Conservation (phyloP, 2,888 invertebrate species). For the Eupithecia tripunctaria region DNA sequence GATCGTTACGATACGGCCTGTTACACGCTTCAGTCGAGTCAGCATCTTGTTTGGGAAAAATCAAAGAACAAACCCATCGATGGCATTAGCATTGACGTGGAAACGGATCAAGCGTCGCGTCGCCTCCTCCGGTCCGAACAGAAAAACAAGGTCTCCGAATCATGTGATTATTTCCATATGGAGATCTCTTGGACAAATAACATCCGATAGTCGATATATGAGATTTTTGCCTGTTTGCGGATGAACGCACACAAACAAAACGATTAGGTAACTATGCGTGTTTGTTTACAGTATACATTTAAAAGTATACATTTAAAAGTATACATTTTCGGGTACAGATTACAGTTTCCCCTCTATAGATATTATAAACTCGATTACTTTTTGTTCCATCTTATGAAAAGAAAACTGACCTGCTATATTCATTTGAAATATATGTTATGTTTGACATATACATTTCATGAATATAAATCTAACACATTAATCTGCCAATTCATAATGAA, state of each 20-base stretch:
- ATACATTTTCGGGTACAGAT: no score
- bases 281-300: no score
- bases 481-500: no score
- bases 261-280: background rate
- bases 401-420: background rate
- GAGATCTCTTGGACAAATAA: constrained; percentile 16
- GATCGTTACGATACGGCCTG: no score
- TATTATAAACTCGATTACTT: background rate
- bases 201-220: constrained; percentile 11
- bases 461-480: no score
- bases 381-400: background rate
- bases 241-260: background rate
- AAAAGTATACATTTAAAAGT: no score
- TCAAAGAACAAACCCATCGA: constrained; percentile 40
- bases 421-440: no score
- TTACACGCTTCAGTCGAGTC: constrained; percentile 26
- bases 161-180: constrained; percentile 34
- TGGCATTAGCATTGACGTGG: constrained; percentile 38
- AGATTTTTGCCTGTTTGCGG: background rate
- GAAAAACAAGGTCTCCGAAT: constrained; percentile 39
- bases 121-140: constrained; percentile 19
- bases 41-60: constrained; percentile 34
- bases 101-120: constrained; percentile 42
- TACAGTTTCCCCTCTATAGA: no score
- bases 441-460: no score